phyloP scores from a whole-genome alignment of 2,888 invertebrate genomes.

The Eristalis arbustorum region DNA sequence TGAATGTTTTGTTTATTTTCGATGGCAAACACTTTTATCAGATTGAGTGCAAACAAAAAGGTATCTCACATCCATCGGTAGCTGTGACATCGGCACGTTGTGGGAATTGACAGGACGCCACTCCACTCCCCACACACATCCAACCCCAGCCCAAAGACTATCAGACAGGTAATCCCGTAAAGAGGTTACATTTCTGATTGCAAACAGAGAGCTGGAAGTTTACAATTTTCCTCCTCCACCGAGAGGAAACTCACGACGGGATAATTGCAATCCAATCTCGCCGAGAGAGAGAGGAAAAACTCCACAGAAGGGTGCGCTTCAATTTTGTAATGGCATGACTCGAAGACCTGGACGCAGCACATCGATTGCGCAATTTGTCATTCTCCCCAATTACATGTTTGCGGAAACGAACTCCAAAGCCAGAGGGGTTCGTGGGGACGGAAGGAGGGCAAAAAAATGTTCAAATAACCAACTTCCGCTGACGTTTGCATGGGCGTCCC shows the following conservation, averaged over 20 bases:
- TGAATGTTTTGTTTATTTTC: conserved; percentile 69
- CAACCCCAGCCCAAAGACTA: background rate
- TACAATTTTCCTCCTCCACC: background rate
- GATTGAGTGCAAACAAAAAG: conserved; percentile 56
- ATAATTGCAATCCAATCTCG: conserved; percentile 57
- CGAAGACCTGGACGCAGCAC: conserved; percentile 18
- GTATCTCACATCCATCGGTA: background rate
- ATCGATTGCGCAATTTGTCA: conserved; percentile 56
- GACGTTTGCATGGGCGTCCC: conserved; percentile 36
- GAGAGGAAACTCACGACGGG: background rate
- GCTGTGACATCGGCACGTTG: background rate
- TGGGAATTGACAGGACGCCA: conserved; percentile 26
- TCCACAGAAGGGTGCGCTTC: background rate
- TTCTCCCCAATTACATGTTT: conserved; percentile 22
- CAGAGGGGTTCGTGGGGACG: background rate
- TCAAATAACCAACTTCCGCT: conserved; percentile 48
- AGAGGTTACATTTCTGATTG: conserved; percentile 55
- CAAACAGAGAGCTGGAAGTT: conserved; percentile 39
- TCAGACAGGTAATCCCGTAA: conserved; percentile 63
- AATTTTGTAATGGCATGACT: conserved; percentile 33
- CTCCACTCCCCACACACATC: background rate
- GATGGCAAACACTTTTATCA: conserved; percentile 67
- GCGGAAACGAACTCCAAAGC: conserved; percentile 24
- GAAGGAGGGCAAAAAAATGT: conserved; percentile 2
- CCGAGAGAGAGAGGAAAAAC: background rate